Percentiles rank a stretch among this genome's conserved stretches.
These are phyloP conservation scores for Pongo abelii DNA, from an alignment of 2,113 vertebrate genomes.

Conservation along the genomic window DNA sequence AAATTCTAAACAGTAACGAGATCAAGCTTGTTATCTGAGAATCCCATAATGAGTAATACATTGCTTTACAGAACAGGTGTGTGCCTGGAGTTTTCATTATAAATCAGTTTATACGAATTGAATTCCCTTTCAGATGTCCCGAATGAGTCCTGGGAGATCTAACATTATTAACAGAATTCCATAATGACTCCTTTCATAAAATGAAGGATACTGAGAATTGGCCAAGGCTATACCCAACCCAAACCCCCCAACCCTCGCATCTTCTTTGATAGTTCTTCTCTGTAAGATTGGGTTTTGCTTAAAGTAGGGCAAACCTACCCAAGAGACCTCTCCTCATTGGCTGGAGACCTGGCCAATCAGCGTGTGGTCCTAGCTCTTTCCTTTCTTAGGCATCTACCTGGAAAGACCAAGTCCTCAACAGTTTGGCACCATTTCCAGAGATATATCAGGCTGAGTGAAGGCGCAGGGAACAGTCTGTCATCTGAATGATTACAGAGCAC, in stretches of 20 bases:
- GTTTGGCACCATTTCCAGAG: constrained; percentile 25
- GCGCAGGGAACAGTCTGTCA: neutral
- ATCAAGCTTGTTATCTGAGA: neutral
- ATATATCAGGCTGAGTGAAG: neutral
- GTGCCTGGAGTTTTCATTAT: neutral
- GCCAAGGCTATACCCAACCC: neutral
- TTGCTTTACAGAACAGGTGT: neutral
- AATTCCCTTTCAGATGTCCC: constrained; percentile 1
- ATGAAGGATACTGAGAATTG: neutral
- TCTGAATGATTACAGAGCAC: constrained; percentile 59
- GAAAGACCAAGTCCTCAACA: neutral
- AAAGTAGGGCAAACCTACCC: accelerated
- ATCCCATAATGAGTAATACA: neutral
- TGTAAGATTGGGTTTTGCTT: neutral
- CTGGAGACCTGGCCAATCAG: constrained; percentile 54
- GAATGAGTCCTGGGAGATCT: neutral
- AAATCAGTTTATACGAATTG: constrained; percentile 32
- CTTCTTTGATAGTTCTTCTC: neutral
- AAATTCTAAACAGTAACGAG: neutral
- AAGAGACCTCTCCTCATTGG: constrained; percentile 55
- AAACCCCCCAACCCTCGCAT: accelerated
- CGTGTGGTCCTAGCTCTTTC: neutral
- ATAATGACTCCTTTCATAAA: neutral
- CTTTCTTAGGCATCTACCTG: constrained; percentile 9
- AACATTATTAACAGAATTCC: neutral